A percentile compares a stretch with the other conserved stretches of the same genome.
Evolutionary conservation across 53 echinoderm and acorn worm genomes (phyloP).

Genomic region (Echinarachnius parma): DNA sequence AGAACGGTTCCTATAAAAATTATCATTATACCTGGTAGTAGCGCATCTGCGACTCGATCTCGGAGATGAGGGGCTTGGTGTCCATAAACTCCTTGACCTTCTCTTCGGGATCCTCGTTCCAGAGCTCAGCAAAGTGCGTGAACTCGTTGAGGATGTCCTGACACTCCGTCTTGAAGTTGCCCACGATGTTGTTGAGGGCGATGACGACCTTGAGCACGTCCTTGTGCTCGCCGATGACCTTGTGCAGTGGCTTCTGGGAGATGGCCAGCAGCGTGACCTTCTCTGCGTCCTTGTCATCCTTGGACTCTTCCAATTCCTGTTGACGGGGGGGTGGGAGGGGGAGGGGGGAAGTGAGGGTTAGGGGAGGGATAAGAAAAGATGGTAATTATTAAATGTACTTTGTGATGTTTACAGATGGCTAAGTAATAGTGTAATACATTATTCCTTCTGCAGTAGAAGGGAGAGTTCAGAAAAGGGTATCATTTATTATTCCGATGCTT

Average conservation of each 20-base stretch:
- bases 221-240: constrained; percentile 97
- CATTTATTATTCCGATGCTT: too few relatives aligned
- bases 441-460: too few relatives aligned
- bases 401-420: too few relatives aligned
- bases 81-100: constrained; percentile 97
- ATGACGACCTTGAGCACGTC: constrained; percentile 95
- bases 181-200: constrained; percentile 92
- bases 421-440: too few relatives aligned
- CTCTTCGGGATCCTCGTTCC: constrained; percentile 96
- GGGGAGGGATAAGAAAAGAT: too few relatives aligned
- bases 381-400: too few relatives aligned
- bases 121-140: constrained; percentile 81
- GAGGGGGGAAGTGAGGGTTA: too few relatives aligned
- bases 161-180: constrained; percentile 83
- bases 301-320: constrained; percentile 86
- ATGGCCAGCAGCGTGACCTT: constrained; percentile 82
- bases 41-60: constrained; percentile 94
- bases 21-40: constrained; percentile 95
- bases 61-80: constrained; percentile 79
- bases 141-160: constrained; percentile 83
- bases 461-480: too few relatives aligned
- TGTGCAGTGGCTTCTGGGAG: constrained; percentile 90
- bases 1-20: too few relatives aligned
- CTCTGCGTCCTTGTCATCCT: constrained; percentile 96
- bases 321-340: too few relatives aligned